These are phyloP conservation scores for Mirounga angustirostris DNA, from an alignment of 2,113 vertebrate genomes.

Conservation along the genomic window DNA sequence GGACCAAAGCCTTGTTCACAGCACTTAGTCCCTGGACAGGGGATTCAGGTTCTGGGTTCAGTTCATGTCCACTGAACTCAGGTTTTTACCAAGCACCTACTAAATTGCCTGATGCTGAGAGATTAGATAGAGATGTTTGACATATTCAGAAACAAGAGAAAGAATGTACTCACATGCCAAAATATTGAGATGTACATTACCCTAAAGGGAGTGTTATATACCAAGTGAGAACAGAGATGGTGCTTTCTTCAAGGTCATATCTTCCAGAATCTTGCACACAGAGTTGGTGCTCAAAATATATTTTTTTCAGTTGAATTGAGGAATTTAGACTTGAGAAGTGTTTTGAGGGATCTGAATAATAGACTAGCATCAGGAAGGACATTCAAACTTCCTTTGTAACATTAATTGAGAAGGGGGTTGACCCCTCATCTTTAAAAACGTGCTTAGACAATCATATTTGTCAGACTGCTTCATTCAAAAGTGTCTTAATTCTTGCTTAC, in stretches of 20 bases:
- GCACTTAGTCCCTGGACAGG: background rate
- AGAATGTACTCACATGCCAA: slow-evolving; percentile 18
- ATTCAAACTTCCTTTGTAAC: background rate
- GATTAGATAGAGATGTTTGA: background rate
- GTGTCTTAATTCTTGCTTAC: background rate
- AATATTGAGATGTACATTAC: background rate
- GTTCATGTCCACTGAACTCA: background rate
- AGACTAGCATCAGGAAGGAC: background rate
- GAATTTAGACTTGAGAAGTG: background rate
- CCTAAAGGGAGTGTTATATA: background rate
- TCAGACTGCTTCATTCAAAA: background rate
- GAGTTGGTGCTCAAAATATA: background rate
- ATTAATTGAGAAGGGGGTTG: background rate
- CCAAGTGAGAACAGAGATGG: background rate
- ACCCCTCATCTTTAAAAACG: background rate
- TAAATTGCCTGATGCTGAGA: background rate
- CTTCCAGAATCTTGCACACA: slow-evolving; percentile 28
- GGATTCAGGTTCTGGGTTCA: background rate
- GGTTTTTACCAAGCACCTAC: background rate
- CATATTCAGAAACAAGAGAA: background rate
- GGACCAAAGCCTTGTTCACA: background rate
- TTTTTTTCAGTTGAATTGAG: background rate
- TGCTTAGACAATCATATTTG: background rate
- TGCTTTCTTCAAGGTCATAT: background rate
- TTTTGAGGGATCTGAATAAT: background rate